Percentiles rank a stretch among this genome's conserved stretches.
Conservation (phyloP, 2,113 vertebrate genomes). For the Labeo rohita region DNA sequence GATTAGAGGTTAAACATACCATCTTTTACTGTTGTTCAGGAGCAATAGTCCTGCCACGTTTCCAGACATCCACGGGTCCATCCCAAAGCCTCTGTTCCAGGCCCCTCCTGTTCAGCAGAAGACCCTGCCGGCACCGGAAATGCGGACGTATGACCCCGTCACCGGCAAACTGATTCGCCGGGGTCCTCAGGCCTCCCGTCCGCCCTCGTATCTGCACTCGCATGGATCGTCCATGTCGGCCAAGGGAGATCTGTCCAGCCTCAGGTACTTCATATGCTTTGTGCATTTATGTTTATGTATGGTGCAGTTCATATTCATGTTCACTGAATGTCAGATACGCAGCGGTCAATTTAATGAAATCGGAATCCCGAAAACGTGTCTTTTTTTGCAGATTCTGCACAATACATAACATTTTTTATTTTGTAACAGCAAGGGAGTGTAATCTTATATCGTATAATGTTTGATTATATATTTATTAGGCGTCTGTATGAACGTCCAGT, state of each 20-base stretch:
- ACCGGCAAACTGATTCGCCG: constrained; percentile 94
- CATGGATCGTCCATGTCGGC: constrained; percentile 75
- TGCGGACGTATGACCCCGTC: constrained; percentile 87
- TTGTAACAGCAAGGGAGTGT: neutral
- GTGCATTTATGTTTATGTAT: neutral
- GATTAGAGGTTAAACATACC: neutral
- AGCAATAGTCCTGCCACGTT: constrained; percentile 85
- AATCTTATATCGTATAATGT: neutral
- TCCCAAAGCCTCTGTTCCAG: constrained; percentile 80
- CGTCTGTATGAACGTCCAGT: neutral
- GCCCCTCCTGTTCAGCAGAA: constrained; percentile 82
- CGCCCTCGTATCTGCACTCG: constrained; percentile 74
- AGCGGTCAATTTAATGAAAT: too few species aligned
- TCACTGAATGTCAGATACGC: neutral
- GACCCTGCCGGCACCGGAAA: constrained; percentile 73
- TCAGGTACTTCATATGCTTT: constrained; percentile 80
- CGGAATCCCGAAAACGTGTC: too few species aligned
- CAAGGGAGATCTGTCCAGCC: constrained; percentile 81
- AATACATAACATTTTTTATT: neutral
- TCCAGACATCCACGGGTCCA: constrained; percentile 75
- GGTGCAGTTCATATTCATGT: neutral
- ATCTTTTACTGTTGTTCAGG: constrained; percentile 68
- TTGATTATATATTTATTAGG: constrained; percentile 9
- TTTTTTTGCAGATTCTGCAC: neutral
- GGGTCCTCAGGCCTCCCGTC: constrained; percentile 67